Conservation (phyloP, 2,888 invertebrate species). For the Parasteatoda lunata region DNA sequence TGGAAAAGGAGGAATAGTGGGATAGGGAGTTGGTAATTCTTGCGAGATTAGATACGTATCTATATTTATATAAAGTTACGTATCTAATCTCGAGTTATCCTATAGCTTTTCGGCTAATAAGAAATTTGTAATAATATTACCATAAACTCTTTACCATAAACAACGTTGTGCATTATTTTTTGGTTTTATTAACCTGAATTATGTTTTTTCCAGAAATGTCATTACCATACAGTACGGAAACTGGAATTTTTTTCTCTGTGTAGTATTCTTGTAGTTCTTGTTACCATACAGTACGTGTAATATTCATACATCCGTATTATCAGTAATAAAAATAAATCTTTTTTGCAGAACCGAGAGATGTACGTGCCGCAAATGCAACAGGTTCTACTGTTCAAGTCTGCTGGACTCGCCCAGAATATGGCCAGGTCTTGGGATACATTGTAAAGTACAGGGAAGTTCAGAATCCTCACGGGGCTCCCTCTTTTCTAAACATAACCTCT, state of each 20-base stretch:
- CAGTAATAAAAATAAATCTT: background rate
- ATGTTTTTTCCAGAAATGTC: too few relatives aligned
- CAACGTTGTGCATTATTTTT: too few relatives aligned
- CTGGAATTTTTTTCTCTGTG: too few relatives aligned
- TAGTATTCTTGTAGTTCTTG: too few relatives aligned
- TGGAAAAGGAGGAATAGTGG: background rate
- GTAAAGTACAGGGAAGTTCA: constrained; percentile 62
- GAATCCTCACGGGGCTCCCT: constrained; percentile 55
- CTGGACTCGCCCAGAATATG: constrained; percentile 59
- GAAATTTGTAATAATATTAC: too few relatives aligned
- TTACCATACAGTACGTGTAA: too few relatives aligned
- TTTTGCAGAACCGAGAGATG: constrained; percentile 62
- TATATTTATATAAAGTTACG: background rate
- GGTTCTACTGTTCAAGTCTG: constrained; percentile 64
- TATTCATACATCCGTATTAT: too few relatives aligned
- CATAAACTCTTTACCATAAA: too few relatives aligned
- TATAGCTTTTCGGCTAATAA: too few relatives aligned
- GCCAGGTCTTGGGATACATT: constrained; percentile 63
- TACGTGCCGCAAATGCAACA: constrained; percentile 55
- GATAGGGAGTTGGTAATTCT: background rate
- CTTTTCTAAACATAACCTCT: constrained; percentile 60
- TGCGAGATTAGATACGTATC: background rate
- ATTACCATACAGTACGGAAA: too few relatives aligned
- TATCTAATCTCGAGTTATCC: background rate
- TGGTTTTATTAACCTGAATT: too few relatives aligned